A percentile compares a stretch with the other conserved stretches of the same genome.
These are phyloP conservation scores for Solenopsis fugax DNA, from an alignment of 1,140 invertebrate genomes.

Conservation along the genomic window DNA sequence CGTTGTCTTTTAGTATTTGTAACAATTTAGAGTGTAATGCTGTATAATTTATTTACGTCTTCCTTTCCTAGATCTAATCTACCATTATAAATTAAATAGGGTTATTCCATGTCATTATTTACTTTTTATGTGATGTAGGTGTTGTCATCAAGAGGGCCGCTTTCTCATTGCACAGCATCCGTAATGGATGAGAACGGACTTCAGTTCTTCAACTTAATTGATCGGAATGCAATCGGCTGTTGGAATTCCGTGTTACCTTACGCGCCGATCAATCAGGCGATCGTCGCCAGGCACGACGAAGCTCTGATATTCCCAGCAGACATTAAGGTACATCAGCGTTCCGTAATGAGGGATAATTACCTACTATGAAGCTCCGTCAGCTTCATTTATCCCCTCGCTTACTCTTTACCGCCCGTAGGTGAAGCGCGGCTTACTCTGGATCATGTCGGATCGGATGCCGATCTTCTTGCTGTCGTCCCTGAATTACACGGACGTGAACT, in stretches of 20 bases:
- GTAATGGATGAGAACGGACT: constrained; percentile 91
- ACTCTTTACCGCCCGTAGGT: constrained; percentile 69
- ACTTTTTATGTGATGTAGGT: constrained; percentile 77
- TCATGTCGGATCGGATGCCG: constrained; percentile 93
- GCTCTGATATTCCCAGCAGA: constrained; percentile 93
- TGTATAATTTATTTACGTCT: neutral
- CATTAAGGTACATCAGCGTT: constrained; percentile 88
- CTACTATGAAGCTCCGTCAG: neutral
- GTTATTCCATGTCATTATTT: neutral
- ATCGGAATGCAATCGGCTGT: constrained; percentile 93
- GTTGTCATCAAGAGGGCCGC: constrained; percentile 88
- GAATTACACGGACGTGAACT: constrained; percentile 92
- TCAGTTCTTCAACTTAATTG: constrained; percentile 92
- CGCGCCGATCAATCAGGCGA: constrained; percentile 89
- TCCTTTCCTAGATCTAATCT: neutral
- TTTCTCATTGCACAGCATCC: constrained; percentile 90
- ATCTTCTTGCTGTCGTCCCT: constrained; percentile 90
- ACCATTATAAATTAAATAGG: neutral
- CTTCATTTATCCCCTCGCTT: neutral
- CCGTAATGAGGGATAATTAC: neutral
- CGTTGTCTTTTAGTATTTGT: neutral
- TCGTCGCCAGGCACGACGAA: constrained; percentile 91
- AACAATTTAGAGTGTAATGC: neutral
- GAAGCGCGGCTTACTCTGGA: constrained; percentile 88
- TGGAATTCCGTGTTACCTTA: constrained; percentile 91